These are phyloP conservation scores for Tragelaphus imberbis DNA, from an alignment of 2,113 vertebrate genomes.

Conservation along the genomic window DNA sequence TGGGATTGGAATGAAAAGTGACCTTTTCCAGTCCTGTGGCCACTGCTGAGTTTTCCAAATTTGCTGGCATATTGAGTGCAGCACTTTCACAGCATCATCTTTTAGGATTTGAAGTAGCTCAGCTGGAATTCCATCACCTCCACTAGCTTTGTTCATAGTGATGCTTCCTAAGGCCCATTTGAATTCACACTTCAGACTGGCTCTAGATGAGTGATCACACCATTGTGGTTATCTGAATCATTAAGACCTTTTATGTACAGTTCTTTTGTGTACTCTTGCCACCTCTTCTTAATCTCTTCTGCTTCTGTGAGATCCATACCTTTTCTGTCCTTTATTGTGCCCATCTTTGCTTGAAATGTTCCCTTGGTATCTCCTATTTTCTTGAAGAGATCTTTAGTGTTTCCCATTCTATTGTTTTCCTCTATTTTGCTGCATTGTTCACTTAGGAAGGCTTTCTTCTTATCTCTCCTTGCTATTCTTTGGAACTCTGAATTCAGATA, in stretches of 20 bases:
- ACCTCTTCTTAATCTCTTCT: neutral
- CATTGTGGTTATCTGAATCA: neutral
- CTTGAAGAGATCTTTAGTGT: neutral
- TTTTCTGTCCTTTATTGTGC: neutral
- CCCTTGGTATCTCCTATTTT: neutral
- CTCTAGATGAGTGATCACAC: neutral
- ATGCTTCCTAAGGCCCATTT: neutral
- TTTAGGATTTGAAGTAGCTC: neutral
- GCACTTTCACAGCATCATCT: neutral
- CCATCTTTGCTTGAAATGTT: neutral
- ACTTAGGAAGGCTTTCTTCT: neutral
- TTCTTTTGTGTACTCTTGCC: neutral
- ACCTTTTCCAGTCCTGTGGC: neutral
- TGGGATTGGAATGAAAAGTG: neutral
- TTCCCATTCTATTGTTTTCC: neutral
- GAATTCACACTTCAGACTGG: neutral
- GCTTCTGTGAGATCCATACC: neutral
- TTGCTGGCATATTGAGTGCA: neutral
- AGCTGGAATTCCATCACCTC: neutral
- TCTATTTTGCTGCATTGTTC: neutral
- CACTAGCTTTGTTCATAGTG: neutral
- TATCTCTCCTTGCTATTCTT: neutral
- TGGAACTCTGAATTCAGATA: neutral
- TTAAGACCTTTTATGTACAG: neutral
- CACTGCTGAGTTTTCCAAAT: neutral